A percentile compares a stretch with the other conserved stretches of the same genome.
Conservation (phyloP, 2,797 vertebrate species). For the Ctenosaura bakeri region DNA sequence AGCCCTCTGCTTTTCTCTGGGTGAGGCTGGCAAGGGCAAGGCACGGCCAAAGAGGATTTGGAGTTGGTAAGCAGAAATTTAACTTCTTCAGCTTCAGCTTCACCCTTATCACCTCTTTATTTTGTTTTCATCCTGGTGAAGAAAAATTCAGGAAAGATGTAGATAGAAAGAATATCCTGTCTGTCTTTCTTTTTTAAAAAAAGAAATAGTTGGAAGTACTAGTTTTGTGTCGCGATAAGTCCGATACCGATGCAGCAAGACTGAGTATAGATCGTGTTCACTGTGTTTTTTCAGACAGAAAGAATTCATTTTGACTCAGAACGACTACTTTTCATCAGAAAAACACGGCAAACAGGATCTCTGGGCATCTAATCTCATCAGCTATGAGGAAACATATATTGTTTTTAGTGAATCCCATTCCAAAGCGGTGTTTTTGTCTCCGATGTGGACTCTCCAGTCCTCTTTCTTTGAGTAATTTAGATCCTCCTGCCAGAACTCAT, state of each 20-base stretch:
- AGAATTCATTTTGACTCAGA: too few relatives aligned
- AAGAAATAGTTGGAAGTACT: neutral
- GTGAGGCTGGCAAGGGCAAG: neutral
- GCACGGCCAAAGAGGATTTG: neutral
- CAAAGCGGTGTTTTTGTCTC: neutral
- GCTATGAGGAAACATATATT: neutral
- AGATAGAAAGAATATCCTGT: neutral
- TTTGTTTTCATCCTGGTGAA: neutral
- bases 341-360: neutral
- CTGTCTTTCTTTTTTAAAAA: neutral
- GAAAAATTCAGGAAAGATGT: neutral
- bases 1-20: neutral
- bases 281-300: neutral
- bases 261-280: too few relatives aligned
- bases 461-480: neutral
- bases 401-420: neutral
- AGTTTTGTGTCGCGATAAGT: too few relatives aligned
- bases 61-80: constrained; percentile 36
- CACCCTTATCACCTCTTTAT: neutral
- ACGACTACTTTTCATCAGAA: neutral
- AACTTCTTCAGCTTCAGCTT: neutral
- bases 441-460: neutral
- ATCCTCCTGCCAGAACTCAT: neutral
- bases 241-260: neutral
- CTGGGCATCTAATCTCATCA: neutral